A percentile compares a stretch with the other conserved stretches of the same genome.
phyloP scores from a whole-genome alignment of 2,888 invertebrate species.

The Pherbina coryleti region DNA sequence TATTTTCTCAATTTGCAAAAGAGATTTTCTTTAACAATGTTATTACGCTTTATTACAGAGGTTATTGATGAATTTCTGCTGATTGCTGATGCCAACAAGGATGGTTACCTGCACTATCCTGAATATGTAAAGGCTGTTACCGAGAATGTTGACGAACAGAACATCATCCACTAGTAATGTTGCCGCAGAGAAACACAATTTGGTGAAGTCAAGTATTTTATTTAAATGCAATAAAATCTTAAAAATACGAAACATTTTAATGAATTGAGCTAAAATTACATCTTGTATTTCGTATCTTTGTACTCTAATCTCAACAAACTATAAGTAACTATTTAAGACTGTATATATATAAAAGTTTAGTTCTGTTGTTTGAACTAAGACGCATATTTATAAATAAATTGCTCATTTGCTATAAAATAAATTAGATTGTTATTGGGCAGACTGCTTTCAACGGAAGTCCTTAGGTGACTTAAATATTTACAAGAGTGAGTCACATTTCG shows the following conservation, averaged over 20 bases:
- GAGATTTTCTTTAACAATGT: neutral
- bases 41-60: slow-evolving; percentile 72
- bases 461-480: slow-evolving; percentile 28
- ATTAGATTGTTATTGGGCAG: neutral
- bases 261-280: no score
- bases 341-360: slow-evolving; percentile 25
- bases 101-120: slow-evolving; percentile 87
- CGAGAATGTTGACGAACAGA: slow-evolving; percentile 25
- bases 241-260: neutral
- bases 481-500: slow-evolving; percentile 69
- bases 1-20: no score
- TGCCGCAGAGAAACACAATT: slow-evolving; percentile 36
- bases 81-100: slow-evolving; percentile 86
- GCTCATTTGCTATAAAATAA: slow-evolving; percentile 18
- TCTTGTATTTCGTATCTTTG: neutral
- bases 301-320: slow-evolving; percentile 3
- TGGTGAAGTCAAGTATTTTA: slow-evolving; percentile 2
- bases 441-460: no score
- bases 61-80: slow-evolving; percentile 87
- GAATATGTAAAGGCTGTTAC: slow-evolving; percentile 76
- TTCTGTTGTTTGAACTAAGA: no score
- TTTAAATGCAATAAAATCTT: neutral
- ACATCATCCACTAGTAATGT: slow-evolving; percentile 41
- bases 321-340: slow-evolving; percentile 44
- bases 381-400: slow-evolving; percentile 4